Conservation (phyloP, 2,113 vertebrate genomes). For the Saguinus midas region DNA sequence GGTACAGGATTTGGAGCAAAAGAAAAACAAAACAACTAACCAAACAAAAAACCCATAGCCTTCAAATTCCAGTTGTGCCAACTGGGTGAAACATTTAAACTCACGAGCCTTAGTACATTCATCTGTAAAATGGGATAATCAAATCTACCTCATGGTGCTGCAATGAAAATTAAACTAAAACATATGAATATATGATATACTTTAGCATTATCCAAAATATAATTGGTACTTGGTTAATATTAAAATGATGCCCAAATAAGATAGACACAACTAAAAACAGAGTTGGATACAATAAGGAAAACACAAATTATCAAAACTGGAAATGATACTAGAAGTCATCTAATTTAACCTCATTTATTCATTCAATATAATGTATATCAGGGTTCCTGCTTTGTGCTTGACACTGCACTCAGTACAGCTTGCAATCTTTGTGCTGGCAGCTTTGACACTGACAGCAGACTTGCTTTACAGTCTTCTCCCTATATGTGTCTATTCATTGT, state of each 20-base stretch:
- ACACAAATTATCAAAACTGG: background rate
- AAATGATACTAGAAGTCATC: background rate
- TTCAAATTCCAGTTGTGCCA: background rate
- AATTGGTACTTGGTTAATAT: background rate
- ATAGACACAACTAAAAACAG: background rate
- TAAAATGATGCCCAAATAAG: background rate
- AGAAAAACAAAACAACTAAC: background rate
- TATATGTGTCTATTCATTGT: background rate
- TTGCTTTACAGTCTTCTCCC: background rate
- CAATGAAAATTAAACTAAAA: background rate
- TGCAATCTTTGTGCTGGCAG: background rate
- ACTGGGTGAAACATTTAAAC: background rate
- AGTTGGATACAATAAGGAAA: background rate
- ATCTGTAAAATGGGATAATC: background rate
- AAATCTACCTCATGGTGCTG: background rate
- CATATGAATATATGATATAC: background rate
- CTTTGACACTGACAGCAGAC: background rate
- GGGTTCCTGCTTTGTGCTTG: background rate
- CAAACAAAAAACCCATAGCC: background rate
- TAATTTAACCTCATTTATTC: background rate
- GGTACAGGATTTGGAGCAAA: background rate
- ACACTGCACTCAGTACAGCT: background rate
- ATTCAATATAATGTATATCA: background rate
- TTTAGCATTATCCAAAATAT: background rate
- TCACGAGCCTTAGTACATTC: background rate